Evolutionary conservation across 2,113 vertebrate species (phyloP).

Genomic region (Plecturocebus donacophilus): DNA sequence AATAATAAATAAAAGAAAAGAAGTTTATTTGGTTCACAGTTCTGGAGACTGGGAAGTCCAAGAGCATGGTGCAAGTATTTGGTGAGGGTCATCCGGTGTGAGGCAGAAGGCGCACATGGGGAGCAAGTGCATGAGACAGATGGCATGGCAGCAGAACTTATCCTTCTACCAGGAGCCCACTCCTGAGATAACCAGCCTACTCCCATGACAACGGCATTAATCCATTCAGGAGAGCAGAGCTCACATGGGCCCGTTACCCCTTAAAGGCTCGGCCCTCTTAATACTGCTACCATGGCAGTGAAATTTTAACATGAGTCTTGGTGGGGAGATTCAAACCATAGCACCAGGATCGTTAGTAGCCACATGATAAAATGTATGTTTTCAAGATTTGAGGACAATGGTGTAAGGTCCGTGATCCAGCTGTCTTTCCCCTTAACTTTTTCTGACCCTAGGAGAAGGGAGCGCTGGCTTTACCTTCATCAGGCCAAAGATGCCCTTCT

Average conservation of each 20-base stretch:
- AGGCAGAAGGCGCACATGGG: neutral
- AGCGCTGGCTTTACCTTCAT: neutral
- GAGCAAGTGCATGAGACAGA: neutral
- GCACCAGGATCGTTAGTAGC: neutral
- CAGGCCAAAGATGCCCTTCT: constrained; percentile 88
- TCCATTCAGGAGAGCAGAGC: neutral
- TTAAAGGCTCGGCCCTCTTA: neutral
- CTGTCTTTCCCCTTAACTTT: neutral
- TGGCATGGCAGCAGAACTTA: neutral
- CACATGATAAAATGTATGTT: neutral
- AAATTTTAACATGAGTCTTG: neutral
- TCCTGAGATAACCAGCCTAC: neutral
- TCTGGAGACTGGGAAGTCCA: neutral
- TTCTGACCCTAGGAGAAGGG: neutral
- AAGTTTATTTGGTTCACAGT: neutral
- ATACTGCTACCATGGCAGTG: neutral
- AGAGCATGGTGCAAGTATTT: neutral
- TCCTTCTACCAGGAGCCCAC: neutral
- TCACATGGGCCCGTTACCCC: neutral
- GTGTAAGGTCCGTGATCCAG: neutral
- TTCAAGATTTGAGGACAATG: neutral
- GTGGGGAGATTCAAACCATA: neutral
- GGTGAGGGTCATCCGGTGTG: neutral
- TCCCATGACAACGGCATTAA: neutral
- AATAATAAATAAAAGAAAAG: neutral